A percentile compares a stretch with the other conserved stretches of the same genome.
Conservation (phyloP, 2,113 vertebrate genomes). For the Pimephales promelas region DNA sequence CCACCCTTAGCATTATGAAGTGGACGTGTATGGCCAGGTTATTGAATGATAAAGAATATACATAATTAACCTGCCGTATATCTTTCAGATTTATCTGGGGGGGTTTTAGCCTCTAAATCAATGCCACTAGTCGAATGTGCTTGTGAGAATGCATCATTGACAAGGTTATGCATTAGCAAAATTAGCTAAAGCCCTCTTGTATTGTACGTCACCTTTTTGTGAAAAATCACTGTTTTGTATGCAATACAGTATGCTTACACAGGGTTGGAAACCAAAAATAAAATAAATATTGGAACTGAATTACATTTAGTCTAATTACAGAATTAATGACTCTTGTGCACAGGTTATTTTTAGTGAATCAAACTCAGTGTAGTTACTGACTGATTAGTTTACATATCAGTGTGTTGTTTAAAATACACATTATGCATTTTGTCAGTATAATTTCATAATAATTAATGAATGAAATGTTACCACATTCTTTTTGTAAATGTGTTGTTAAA, state of each 20-base stretch:
- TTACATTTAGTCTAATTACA: background rate
- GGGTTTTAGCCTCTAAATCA: constrained; percentile 16
- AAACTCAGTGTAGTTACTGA: background rate
- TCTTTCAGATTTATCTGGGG: constrained; percentile 2
- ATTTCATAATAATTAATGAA: background rate
- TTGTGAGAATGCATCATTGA: background rate
- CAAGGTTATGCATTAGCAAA: constrained; percentile 5
- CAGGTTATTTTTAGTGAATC: background rate
- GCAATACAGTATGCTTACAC: background rate
- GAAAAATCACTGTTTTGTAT: background rate
- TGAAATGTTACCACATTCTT: too few species aligned
- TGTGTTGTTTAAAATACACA: background rate
- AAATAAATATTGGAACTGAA: background rate
- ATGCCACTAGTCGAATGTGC: background rate
- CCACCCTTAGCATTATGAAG: constrained; percentile 6
- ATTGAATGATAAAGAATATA: background rate
- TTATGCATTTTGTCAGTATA: background rate
- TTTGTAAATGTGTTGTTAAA: too few species aligned
- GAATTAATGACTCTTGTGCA: background rate
- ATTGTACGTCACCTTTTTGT: background rate
- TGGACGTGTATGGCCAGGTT: background rate
- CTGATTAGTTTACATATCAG: background rate
- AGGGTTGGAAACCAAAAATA: background rate
- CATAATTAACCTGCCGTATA: background rate
- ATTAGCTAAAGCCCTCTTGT: background rate